These are phyloP conservation scores for Nebria salina DNA, from an alignment of 2,888 invertebrate species.

Conservation along the genomic window DNA sequence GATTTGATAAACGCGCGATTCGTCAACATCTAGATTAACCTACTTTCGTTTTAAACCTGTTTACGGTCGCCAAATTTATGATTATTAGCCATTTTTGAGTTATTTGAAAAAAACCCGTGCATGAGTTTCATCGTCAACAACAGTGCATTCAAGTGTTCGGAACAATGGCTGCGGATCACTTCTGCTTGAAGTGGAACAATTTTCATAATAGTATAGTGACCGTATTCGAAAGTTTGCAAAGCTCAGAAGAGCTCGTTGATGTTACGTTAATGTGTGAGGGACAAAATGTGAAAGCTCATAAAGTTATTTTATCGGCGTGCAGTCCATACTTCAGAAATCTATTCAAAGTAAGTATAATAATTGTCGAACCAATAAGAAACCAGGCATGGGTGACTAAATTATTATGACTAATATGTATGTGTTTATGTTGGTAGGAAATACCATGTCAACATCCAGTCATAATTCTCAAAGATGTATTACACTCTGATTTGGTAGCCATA, in stretches of 20 bases:
- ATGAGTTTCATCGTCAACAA: background rate
- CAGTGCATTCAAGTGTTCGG: slow-evolving; percentile 23
- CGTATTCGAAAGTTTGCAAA: slow-evolving; percentile 75
- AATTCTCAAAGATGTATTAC: slow-evolving; percentile 75
- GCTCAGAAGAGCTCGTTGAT: slow-evolving; percentile 76
- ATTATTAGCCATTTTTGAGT: background rate
- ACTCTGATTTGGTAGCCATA: slow-evolving; percentile 73
- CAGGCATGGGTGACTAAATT: too few relatives aligned
- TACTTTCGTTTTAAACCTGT: slow-evolving; percentile 31
- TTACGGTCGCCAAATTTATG: background rate
- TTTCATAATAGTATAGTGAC: slow-evolving; percentile 76
- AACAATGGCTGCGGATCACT: slow-evolving; percentile 67
- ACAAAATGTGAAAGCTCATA: slow-evolving; percentile 76
- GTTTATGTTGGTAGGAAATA: slow-evolving; percentile 67
- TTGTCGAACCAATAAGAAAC: background rate
- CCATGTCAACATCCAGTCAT: slow-evolving; percentile 79
- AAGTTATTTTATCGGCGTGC: slow-evolving; percentile 79
- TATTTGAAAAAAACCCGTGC: background rate
- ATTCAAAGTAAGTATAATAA: slow-evolving; percentile 69
- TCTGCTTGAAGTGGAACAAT: slow-evolving; percentile 80
- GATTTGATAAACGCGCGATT: background rate
- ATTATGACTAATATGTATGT: background rate
- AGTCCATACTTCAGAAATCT: slow-evolving; percentile 80
- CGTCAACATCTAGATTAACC: slow-evolving; percentile 18
- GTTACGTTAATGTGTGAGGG: slow-evolving; percentile 79